Percentiles rank a stretch among this genome's conserved stretches.
Evolutionary conservation across 2,113 vertebrate species (phyloP).

Genomic region (Cryptomyrus ogoouensis): DNA sequence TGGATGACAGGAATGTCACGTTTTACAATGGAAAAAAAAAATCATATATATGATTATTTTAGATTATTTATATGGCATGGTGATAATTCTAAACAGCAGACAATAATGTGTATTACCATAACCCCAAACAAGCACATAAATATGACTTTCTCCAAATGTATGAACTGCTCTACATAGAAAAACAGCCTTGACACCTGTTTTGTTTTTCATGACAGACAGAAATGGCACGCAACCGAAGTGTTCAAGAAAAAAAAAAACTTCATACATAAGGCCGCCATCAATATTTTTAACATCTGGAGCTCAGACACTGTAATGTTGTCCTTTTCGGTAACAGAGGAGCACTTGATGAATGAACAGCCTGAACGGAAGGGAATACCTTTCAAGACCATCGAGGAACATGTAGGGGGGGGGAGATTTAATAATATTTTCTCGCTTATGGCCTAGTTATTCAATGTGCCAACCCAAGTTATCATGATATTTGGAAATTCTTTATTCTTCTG

Average conservation of each 20-base stretch:
- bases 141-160: neutral
- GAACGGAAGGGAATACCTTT: constrained; percentile 56
- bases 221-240: neutral
- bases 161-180: neutral
- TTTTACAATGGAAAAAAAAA: neutral
- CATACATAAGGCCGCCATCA: neutral
- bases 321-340: constrained; percentile 67
- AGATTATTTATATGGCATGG: neutral
- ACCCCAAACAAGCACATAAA: neutral
- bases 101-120: neutral
- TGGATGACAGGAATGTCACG: neutral
- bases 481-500: neutral
- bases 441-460: neutral
- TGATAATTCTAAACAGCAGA: constrained; percentile 1
- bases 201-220: constrained; percentile 11
- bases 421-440: neutral
- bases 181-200: constrained; percentile 4
- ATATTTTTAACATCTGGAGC: constrained; percentile 12
- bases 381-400: constrained; percentile 42
- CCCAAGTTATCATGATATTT: neutral
- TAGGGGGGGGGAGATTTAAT: neutral
- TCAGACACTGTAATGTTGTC: constrained; percentile 50
- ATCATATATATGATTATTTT: neutral
- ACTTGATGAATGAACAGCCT: constrained; percentile 63
- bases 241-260: neutral